phyloP scores from a whole-genome alignment of 2,113 vertebrate species.

The Barbus barbus region DNA sequence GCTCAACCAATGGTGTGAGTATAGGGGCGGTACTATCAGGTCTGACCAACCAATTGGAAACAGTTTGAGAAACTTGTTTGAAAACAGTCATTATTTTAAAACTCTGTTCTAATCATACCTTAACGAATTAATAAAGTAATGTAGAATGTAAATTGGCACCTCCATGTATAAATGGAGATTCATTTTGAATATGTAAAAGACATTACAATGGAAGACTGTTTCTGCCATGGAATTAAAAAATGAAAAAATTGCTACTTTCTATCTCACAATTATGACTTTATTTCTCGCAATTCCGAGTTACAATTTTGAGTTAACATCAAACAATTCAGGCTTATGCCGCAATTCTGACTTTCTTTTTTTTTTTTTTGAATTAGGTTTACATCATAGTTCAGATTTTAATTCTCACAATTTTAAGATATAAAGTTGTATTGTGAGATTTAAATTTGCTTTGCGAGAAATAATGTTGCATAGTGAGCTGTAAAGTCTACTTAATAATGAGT shows the following conservation, averaged over 20 bases:
- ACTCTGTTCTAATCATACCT: neutral
- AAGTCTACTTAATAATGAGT: too few species aligned
- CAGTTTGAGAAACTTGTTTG: neutral
- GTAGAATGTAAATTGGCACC: neutral
- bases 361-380: too few species aligned
- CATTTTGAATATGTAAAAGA: neutral
- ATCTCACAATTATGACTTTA: neutral
- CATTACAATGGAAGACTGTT: neutral
- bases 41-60: neutral
- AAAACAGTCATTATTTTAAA: neutral
- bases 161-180: neutral
- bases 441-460: too few species aligned
- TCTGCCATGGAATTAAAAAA: neutral
- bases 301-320: neutral
- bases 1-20: neutral
- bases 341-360: too few species aligned
- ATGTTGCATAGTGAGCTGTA: too few species aligned
- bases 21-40: neutral
- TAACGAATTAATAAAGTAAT: neutral
- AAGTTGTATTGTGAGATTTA: too few species aligned
- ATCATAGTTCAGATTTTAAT: too few species aligned
- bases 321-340: neutral
- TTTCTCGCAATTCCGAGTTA: neutral
- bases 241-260: neutral
- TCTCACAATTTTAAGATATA: too few species aligned